Percentiles rank a stretch among this genome's conserved stretches.
Conservation (phyloP, 1,140 invertebrate species). For the Leptoteleia sp. region DNA sequence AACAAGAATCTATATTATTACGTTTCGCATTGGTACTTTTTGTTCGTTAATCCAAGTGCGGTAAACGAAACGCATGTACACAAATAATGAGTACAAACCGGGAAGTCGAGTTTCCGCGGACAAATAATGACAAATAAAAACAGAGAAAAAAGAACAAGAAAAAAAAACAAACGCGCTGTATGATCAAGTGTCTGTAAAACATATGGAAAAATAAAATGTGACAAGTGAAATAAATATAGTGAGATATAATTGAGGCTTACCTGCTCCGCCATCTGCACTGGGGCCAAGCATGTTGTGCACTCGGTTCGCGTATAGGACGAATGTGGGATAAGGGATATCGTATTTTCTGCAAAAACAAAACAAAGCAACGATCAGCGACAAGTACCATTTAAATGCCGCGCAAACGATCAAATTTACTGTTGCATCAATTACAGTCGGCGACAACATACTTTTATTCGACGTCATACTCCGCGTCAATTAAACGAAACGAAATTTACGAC, state of each 20-base stretch:
- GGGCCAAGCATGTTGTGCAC: constrained; percentile 96
- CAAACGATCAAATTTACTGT: constrained; percentile 29
- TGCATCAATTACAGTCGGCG: constrained; percentile 31
- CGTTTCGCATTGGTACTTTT: background rate
- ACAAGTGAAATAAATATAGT: constrained; percentile 55
- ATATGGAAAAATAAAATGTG: constrained; percentile 50
- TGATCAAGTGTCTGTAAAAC: constrained; percentile 44
- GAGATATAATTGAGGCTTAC: constrained; percentile 82
- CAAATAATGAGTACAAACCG: constrained; percentile 27
- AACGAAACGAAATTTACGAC: too few relatives aligned
- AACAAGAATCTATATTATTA: constrained; percentile 26
- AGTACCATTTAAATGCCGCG: constrained; percentile 24
- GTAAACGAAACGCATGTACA: background rate
- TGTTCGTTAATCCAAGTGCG: background rate
- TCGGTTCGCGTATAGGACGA: constrained; percentile 95
- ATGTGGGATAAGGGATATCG: constrained; percentile 96
- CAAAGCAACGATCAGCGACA: constrained; percentile 22
- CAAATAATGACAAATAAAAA: too few relatives aligned
- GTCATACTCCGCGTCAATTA: constrained; percentile 13
- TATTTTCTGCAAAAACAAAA: constrained; percentile 85
- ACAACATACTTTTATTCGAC: constrained; percentile 15
- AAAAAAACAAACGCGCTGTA: constrained; percentile 38
- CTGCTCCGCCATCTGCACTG: constrained; percentile 91
- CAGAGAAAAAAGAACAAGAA: too few relatives aligned
- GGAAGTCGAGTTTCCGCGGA: constrained; percentile 28